phyloP scores from a whole-genome alignment of 2,113 vertebrate genomes.

The Gambusia holbrooki region DNA sequence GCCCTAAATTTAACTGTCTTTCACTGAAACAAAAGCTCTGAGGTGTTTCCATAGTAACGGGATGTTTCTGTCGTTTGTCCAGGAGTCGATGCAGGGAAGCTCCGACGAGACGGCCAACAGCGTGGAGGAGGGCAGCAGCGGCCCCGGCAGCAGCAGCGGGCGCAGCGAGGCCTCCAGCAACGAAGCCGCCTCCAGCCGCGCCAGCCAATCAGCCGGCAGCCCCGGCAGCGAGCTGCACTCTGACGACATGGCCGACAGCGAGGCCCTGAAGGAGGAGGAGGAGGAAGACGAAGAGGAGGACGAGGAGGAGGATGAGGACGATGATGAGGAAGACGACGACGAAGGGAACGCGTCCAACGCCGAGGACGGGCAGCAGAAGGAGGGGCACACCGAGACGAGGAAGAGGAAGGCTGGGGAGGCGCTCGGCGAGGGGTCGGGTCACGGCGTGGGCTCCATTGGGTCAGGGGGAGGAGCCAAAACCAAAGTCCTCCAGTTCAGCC shows the following conservation, averaged over 20 bases:
- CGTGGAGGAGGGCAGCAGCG: slow-evolving; percentile 97
- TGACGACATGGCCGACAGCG: slow-evolving; percentile 96
- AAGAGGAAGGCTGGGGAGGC: slow-evolving; percentile 88
- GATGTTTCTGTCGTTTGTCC: neutral
- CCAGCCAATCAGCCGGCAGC: slow-evolving; percentile 96
- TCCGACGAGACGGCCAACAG: slow-evolving; percentile 99
- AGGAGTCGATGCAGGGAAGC: slow-evolving; percentile 99
- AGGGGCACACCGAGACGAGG: slow-evolving; percentile 82
- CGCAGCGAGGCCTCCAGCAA: slow-evolving; percentile 96
- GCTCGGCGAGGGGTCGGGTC: slow-evolving; percentile 84
- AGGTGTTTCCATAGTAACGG: neutral
- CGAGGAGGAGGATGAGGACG: slow-evolving; percentile 85
- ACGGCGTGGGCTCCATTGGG: slow-evolving; percentile 61
- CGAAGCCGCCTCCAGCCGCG: slow-evolving; percentile 93
- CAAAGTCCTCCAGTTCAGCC: slow-evolving; percentile 86
- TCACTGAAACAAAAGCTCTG: neutral
- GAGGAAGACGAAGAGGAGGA: slow-evolving; percentile 89
- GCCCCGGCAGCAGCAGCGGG: slow-evolving; percentile 95
- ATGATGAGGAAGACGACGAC: slow-evolving; percentile 80
- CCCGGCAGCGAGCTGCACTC: slow-evolving; percentile 96
- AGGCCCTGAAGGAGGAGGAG: slow-evolving; percentile 95
- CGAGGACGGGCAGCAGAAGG: slow-evolving; percentile 84
- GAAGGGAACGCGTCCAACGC: slow-evolving; percentile 80
- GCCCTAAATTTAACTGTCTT: no score
- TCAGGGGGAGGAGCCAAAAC: slow-evolving; percentile 69